Percentiles rank a stretch among this genome's conserved stretches.
Evolutionary conservation across 2,888 invertebrate genomes (phyloP).

Genomic region (Drosophila pseudotalamancana): DNA sequence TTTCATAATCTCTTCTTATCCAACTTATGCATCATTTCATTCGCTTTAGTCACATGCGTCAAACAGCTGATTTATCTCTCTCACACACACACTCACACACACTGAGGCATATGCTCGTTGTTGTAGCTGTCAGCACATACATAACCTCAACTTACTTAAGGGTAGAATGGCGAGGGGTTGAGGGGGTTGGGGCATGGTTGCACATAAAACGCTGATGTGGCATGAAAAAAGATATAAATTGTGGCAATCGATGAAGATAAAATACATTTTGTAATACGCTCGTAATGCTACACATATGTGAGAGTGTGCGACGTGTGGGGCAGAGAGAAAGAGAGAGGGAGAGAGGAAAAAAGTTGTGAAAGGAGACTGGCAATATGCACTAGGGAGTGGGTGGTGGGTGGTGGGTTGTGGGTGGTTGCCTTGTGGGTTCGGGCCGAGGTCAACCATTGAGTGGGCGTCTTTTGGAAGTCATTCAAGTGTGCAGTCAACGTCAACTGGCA

Average conservation of each 20-base stretch:
- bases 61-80: constrained; percentile 61
- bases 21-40: constrained; percentile 30
- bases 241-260: constrained; percentile 81
- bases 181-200: neutral
- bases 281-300: constrained; percentile 45
- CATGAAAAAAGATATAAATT: constrained; percentile 81
- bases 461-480: constrained; percentile 74
- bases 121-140: constrained; percentile 65
- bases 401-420: neutral
- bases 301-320: too few species aligned
- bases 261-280: constrained; percentile 79
- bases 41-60: constrained; percentile 40
- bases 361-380: constrained; percentile 9
- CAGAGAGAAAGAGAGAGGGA: too few species aligned
- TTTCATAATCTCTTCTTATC: constrained; percentile 26
- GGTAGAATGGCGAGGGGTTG: neutral
- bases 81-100: constrained; percentile 9
- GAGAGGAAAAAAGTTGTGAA: too few species aligned
- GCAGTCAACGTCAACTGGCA: constrained; percentile 58
- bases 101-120: constrained; percentile 39
- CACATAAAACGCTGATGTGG: constrained; percentile 74
- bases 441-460: constrained; percentile 63
- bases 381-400: neutral
- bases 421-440: constrained; percentile 50
- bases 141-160: constrained; percentile 60